A percentile compares a stretch with the other conserved stretches of the same genome.
These are phyloP conservation scores for Parthenolecanium corni DNA, from an alignment of 2,888 invertebrate species.

Conservation along the genomic window DNA sequence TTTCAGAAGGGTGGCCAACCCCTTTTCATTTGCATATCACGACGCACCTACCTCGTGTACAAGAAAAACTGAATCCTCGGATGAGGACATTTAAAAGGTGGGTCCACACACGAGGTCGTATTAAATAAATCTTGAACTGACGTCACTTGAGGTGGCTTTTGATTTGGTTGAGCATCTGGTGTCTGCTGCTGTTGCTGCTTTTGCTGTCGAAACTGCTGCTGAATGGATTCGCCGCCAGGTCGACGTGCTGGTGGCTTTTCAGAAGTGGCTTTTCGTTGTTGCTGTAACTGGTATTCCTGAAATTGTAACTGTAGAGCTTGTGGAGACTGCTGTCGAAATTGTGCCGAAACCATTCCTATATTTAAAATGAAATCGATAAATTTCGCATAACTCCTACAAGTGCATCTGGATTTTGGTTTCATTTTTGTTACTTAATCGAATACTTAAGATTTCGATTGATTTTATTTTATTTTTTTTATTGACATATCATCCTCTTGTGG, in stretches of 20 bases:
- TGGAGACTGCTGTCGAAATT: constrained; percentile 14
- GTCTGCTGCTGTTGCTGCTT: neutral
- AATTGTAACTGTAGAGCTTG: constrained; percentile 17
- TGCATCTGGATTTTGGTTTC: neutral
- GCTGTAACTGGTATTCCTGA: constrained; percentile 22
- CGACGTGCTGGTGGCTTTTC: neutral
- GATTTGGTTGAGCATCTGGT: neutral
- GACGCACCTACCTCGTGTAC: constrained; percentile 54
- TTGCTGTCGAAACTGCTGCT: constrained; percentile 1
- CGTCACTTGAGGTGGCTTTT: constrained; percentile 17
- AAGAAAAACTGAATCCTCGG: constrained; percentile 69
- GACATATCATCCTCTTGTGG: too few relatives aligned
- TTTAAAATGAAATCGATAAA: neutral
- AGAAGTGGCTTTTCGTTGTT: constrained; percentile 1
- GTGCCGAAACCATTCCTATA: constrained; percentile 21
- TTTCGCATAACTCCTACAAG: neutral
- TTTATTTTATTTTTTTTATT: too few relatives aligned
- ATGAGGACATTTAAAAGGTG: constrained; percentile 70
- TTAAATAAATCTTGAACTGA: constrained; percentile 55
- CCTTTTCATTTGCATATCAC: neutral
- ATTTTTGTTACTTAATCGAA: neutral
- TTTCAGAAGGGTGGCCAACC: too few relatives aligned
- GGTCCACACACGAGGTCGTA: constrained; percentile 68
- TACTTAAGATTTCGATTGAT: too few relatives aligned
- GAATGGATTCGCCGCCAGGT: neutral